Base-by-base conservation (phyloP, 1,140 invertebrate genomes). In the Bactericera cockerelli region DNA sequence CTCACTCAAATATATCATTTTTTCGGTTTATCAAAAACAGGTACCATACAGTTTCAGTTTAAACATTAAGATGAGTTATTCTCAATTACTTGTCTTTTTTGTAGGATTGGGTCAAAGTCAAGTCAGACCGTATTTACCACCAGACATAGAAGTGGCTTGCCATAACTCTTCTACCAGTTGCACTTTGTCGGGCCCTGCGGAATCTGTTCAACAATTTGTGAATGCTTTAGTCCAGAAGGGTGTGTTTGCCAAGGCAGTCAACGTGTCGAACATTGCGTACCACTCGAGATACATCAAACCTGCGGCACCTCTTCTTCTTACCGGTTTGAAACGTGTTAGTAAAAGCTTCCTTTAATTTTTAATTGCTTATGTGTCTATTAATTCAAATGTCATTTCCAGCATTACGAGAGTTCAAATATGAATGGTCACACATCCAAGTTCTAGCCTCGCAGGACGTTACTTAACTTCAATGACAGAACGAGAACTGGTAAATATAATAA, bases 111-210 rank as follows among this genome's bases (percentile, higher is more conserved):
- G 59, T 24, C 53, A 58, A 25, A 55, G 49, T 39, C 55, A 58
- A 10, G 58, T 58, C 6, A 61, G 55, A 59, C 54, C 54, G 11
- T 25, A 10, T 56, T 14, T 63, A 19, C 82, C 88, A 59, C 71
- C 74, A 3, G 72, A 72, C 62, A 78, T 93, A 68, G 82, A 87
- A 65, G 81, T 89, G 1, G 89, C 89, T 14, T 93, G 90, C 71
- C 87, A 91, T 70, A 94, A 94, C 68, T 53, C 55, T 19, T 14
- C 19, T 19, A 55, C 33, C 24, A 64, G 60, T 42, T 84, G 88
- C 31, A 93, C 89, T 0, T 81, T 95, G 55, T 92, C 89, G 3
- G 92, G 91, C 1, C 87, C 87, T 2, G 77, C 77, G 26, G 81
- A 82, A 31, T 76, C 79, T 36, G 82, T 93, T 64, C 73, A 76